Base-by-base conservation (phyloP, 2,888 invertebrate genomes). In the Heterodera filipjevi region DNA sequence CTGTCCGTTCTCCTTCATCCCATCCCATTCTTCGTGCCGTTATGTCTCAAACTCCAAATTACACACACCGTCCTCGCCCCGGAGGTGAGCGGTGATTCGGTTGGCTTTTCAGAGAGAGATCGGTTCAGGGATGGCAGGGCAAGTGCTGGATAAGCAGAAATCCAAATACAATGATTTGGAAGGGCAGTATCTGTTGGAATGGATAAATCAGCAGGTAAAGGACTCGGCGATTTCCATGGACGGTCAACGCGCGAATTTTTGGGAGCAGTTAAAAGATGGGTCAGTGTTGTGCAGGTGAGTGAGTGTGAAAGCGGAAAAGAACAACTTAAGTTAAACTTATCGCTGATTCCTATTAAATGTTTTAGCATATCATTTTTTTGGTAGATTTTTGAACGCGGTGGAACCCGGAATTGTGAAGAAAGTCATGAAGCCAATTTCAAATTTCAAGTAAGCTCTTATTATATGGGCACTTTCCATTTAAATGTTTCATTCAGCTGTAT, bases 131-230 rank as follows among this genome's bases (percentile, higher is more conserved):
- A 53, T 85, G 73, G 83, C 77, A 59, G 86, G 84, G 32, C 84
- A 84, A 75, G 82, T 88, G 75, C 79, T 88, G 49, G 87, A 86
- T 71, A 88, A 82, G 97, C 95, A 97, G 85, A 95, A 95, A 90
- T 95, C 95, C 90, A 97, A 97, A 92, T 98, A 97, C 92, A 96
- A 95, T 90, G 95, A 95, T 89, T 95, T 95, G 88, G 92, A 95
- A 83, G 97, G 97, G 2, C 93, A 93, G 86, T 95, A 97, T 91
- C 93, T 94, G 84, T 91, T 97, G 89, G 94, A 94, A 91, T 98
- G 97, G 98, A 94, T 98, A 87, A 93, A 93, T 87, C 91, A 92
- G 73, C 93, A 97, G 84, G 94, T 94, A 12, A 93, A 93, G 22
- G 94, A 94, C 86, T 93, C 94, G 44, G 32, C 30, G 27, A 93